A percentile compares a stretch with the other conserved stretches of the same genome.
Conservation (phyloP, 2,797 vertebrate genomes). For the Arrhamphus sclerolepis region DNA sequence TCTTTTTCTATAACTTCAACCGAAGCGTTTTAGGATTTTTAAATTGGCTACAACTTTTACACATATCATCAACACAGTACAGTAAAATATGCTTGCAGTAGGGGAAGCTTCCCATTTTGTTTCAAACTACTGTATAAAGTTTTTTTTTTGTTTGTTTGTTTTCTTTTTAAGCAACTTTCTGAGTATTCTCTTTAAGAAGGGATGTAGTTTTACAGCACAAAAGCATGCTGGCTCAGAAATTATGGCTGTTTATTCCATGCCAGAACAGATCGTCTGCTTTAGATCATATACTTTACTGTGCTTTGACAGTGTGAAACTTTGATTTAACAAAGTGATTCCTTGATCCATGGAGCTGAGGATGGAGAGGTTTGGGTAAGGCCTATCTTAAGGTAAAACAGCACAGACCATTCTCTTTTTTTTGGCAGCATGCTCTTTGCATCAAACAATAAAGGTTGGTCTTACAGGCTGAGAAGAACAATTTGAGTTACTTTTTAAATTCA, state of each 20-base stretch:
- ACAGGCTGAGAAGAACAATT: constrained; percentile 54
- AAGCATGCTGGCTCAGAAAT: constrained; percentile 59
- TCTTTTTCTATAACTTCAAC: constrained; percentile 31
- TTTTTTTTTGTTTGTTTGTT: too few species aligned
- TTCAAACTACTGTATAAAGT: constrained; percentile 12
- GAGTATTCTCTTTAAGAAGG: constrained; percentile 14
- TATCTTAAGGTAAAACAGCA: constrained; percentile 57
- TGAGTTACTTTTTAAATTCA: constrained; percentile 43
- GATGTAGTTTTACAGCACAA: constrained; percentile 40
- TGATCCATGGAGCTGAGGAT: constrained; percentile 21
- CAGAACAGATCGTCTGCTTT: constrained; percentile 54
- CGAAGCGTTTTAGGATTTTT: constrained; percentile 37
- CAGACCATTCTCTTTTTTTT: constrained; percentile 59
- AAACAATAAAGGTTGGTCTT: constrained; percentile 55
- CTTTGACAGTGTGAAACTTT: constrained; percentile 25
- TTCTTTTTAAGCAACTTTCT: constrained; percentile 24
- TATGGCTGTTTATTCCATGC: constrained; percentile 79
- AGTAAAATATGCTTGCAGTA: constrained; percentile 21
- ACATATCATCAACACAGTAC: constrained; percentile 32
- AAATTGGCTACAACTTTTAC: constrained; percentile 23
- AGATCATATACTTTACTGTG: constrained; percentile 31
- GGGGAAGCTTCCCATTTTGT: constrained; percentile 14
- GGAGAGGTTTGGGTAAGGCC: constrained; percentile 38
- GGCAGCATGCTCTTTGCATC: constrained; percentile 68
- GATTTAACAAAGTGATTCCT: constrained; percentile 29